phyloP scores from a whole-genome alignment of 2,113 vertebrate species.

The Oriolus oriolus region DNA sequence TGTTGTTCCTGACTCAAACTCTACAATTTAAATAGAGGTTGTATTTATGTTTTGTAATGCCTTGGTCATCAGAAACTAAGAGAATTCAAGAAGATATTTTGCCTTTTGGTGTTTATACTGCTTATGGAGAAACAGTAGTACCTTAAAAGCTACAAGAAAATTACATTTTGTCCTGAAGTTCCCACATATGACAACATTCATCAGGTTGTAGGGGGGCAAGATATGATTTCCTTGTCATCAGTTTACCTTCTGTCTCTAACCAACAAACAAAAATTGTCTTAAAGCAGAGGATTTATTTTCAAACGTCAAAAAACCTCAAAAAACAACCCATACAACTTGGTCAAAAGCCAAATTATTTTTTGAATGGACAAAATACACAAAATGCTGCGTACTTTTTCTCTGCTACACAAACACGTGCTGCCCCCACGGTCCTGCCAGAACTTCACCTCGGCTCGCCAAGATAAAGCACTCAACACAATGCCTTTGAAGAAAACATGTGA shows the following conservation, averaged over 20 bases:
- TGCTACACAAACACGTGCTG: accelerated
- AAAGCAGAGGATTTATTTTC: background rate
- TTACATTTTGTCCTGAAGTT: background rate
- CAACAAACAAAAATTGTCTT: background rate
- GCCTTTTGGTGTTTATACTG: background rate
- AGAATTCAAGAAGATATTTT: background rate
- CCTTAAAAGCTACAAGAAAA: background rate
- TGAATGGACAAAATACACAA: background rate
- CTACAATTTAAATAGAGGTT: background rate
- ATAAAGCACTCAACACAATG: background rate
- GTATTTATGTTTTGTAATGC: background rate
- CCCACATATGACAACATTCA: background rate
- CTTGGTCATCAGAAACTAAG: background rate
- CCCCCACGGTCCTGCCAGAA: background rate
- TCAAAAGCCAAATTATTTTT: background rate
- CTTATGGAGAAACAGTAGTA: background rate
- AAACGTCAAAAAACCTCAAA: background rate
- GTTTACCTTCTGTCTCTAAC: background rate
- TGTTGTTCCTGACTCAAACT: background rate
- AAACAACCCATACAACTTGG: background rate
- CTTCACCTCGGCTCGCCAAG: background rate
- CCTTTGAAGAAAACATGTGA: background rate
- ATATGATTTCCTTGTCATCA: background rate
- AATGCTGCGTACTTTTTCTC: background rate
- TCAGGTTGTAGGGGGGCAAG: background rate